Evolutionary conservation across 2,113 vertebrate species (phyloP), one percentile per base, ranked within the genome.

Genomic region (Pogona vitticeps): DNA sequence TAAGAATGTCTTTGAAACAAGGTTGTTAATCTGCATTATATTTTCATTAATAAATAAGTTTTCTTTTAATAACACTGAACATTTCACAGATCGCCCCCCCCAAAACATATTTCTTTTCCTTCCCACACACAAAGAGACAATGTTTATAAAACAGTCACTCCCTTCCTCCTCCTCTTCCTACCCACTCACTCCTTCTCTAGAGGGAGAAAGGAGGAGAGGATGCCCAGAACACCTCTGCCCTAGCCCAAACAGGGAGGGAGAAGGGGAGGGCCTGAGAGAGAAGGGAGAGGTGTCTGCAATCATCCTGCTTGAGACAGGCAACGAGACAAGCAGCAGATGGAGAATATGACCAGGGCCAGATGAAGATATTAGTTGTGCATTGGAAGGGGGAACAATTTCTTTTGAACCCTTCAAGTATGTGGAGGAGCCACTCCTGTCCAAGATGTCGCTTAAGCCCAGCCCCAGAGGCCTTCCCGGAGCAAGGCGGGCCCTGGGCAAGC

Each of bases 11-110:
- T 0, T 77, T 75, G 80, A 86, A 91, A 76, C 0, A 87, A 88
- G 86, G 59, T 83, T 86, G 79, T 92, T 94, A 80, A 86, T 94
- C 90, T 84, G 63, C 77, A 61, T 90, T 94, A 90, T 96, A 95
- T 95, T 94, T 95, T 90, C 90, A 95, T 93, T 96, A 96, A 96
- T 96, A 96, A 96, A 96, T 96, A 96, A 92, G 90, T 94, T 96
- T 94, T 86, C 38, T 87, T 96, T 94, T 95, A 96, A 95, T 96
- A 96, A 96, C 94, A 95, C 92, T 89, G 93, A 96, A 95, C 94
- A 95, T 92, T 28, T 85, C 95, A 96, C 94, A 95, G 88, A 92
- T 89, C 88, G 88, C 38, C 89, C 92, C 92, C 80, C 89, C n/a
- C 46, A 52, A 52, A 52, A 52, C 46, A 88, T 79, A 78, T 87